Base-by-base conservation (phyloP, 1,140 invertebrate genomes). In the Ostrea edulis region DNA sequence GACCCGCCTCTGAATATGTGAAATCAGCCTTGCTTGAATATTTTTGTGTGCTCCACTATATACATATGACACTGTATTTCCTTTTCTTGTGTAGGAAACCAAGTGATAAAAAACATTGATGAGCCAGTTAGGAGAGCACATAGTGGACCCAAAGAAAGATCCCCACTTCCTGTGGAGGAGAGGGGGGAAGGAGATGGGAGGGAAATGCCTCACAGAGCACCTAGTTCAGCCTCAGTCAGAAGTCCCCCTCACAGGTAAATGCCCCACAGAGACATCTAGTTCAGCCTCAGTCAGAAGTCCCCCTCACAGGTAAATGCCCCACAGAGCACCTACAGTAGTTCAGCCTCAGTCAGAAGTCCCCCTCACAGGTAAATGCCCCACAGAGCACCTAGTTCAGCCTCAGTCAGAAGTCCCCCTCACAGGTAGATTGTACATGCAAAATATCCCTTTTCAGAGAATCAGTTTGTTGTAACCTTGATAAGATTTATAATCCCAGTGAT, bases 141-240 rank as follows among this genome's bases (percentile, higher is more conserved):
- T 71, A 93, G 93, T 89, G 92, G 92, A 8, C 90, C 93, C 22
- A 93, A 92, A 87, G 93, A 94, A 62, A 88, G 93, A 35, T 91
- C 90, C 52, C 84, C 85, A 8, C n/a, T 86, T 20, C 62, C 88
- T 52, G 52, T 91, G 14, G 92, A 93, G 55, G 92, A 94, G 68
- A 89, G 91, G 55, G 92, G 92, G n/a, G 91, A 92, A 35, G 92
- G 93, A 22, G 93, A 94, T 92, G 93, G 91, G 8, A 91, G 91
- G 62, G 93, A 93, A 87, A 89, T 90, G 82, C 87, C 92, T 8
- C 68, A 88, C 44, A 91, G 92, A 85, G 86, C 90, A 8, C 89
- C 91, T 51, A 91, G 90, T 84, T 91, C 89, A 7, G 89, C 90
- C n/a, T 83, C 87, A 83, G 90, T 91, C 12, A 87, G 86, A 52